Conservation (phyloP, 2,888 invertebrate genomes). For the Hypsopygia costalis region DNA sequence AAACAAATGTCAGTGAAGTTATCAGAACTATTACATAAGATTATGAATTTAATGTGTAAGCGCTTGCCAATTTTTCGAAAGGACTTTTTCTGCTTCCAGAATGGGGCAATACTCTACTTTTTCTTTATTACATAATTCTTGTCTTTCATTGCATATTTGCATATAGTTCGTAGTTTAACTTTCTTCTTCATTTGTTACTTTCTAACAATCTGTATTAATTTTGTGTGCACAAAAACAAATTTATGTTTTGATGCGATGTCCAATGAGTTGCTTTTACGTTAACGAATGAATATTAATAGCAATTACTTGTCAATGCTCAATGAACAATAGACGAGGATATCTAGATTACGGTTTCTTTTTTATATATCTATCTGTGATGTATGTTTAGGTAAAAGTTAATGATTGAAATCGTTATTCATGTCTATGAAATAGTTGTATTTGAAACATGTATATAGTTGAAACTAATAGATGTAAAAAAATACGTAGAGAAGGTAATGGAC, state of each 20-base stretch:
- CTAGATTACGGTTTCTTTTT: slow-evolving; percentile 45
- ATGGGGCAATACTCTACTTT: slow-evolving; percentile 34
- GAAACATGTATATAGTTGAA: slow-evolving; percentile 48
- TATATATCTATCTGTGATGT: slow-evolving; percentile 76
- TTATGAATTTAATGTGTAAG: slow-evolving; percentile 68
- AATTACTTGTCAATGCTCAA: neutral
- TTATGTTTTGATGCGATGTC: slow-evolving; percentile 54
- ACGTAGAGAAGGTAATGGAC: slow-evolving; percentile 38
- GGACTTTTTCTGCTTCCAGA: slow-evolving; percentile 46
- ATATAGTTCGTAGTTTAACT: slow-evolving; percentile 52
- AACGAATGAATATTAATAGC: slow-evolving; percentile 2
- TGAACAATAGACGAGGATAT: slow-evolving; percentile 22
- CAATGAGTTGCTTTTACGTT: slow-evolving; percentile 36
- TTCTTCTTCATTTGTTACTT: slow-evolving; percentile 45
- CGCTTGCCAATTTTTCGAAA: slow-evolving; percentile 68
- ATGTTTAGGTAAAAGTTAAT: slow-evolving; percentile 77
- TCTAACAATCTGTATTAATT: slow-evolving; percentile 41
- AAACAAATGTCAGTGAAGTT: slow-evolving; percentile 73
- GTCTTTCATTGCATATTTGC: slow-evolving; percentile 28
- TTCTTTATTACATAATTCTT: slow-evolving; percentile 36
- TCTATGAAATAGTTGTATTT: slow-evolving; percentile 48
- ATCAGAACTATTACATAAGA: slow-evolving; percentile 74
- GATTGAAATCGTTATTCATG: slow-evolving; percentile 60
- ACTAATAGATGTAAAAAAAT: slow-evolving; percentile 36
- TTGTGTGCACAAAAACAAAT: slow-evolving; percentile 58